A percentile compares a stretch with the other conserved stretches of the same genome.
phyloP scores from a whole-genome alignment of 1,140 invertebrate genomes.

The honey bee (Apis mellifera) region DNA sequence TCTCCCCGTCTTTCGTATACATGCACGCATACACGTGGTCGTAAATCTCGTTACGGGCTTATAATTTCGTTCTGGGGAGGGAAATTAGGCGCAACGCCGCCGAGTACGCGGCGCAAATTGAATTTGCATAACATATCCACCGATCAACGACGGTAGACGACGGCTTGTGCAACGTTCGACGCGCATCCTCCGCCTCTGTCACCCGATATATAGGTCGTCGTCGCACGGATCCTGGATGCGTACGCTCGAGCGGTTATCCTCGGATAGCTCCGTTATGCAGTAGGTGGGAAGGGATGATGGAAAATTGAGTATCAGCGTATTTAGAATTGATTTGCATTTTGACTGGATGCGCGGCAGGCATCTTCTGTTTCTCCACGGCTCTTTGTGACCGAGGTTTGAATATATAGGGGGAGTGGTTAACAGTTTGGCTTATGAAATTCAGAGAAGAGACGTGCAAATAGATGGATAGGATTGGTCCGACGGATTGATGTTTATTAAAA shows the following conservation, averaged over 20 bases:
- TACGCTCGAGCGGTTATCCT: conserved; percentile 10
- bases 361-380: neutral
- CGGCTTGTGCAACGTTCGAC: conserved; percentile 32
- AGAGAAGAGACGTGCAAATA: too few species aligned
- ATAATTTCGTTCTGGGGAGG: conserved; percentile 68
- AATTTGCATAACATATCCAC: conserved; percentile 72
- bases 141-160: conserved; percentile 51
- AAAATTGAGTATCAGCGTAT: conserved; percentile 6
- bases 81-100: conserved; percentile 66
- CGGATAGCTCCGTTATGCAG: conserved; percentile 16
- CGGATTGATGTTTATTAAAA: too few species aligned
- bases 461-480: too few species aligned
- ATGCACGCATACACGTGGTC: conserved; percentile 56
- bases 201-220: conserved; percentile 55
- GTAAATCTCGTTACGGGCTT: conserved; percentile 69
- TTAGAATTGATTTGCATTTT: conserved; percentile 26
- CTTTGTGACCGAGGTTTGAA: too few species aligned
- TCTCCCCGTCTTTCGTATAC: conserved; percentile 5
- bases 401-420: neutral
- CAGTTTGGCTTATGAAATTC: neutral
- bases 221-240: conserved; percentile 29
- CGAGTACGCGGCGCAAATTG: conserved; percentile 53
- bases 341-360: neutral
- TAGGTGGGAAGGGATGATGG: neutral
- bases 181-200: conserved; percentile 38